These are phyloP conservation scores for Psettodes erumei DNA, from an alignment of 2,113 vertebrate genomes.

Conservation along the genomic window DNA sequence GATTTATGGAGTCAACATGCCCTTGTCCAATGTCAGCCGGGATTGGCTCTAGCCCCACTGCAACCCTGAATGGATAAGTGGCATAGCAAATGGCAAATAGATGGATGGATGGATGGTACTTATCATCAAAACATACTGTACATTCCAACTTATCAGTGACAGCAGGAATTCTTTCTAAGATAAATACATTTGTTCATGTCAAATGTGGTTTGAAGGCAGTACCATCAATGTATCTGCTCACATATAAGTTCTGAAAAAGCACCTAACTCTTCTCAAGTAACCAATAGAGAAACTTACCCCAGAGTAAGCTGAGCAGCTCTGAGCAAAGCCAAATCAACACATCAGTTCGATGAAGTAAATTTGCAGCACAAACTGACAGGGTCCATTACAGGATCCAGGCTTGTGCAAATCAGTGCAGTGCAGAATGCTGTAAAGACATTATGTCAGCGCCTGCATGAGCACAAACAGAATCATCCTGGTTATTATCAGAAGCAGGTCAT, in stretches of 20 bases:
- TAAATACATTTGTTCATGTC: slow-evolving; percentile 22
- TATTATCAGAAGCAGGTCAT: slow-evolving; percentile 8
- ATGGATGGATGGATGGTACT: too few relatives aligned
- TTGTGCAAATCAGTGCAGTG: background rate
- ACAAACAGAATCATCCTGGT: too few relatives aligned
- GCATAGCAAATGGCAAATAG: too few relatives aligned
- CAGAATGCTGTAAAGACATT: background rate
- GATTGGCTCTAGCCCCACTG: too few relatives aligned
- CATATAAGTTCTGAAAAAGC: slow-evolving; percentile 7
- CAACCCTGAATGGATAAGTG: too few relatives aligned
- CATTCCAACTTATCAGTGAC: background rate
- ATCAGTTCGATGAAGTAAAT: slow-evolving; percentile 24
- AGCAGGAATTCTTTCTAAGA: slow-evolving; percentile 9
- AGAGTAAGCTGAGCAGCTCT: background rate
- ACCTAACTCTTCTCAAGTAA: background rate
- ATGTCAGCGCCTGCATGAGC: background rate
- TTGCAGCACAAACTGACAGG: slow-evolving; percentile 14
- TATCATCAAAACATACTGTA: too few relatives aligned
- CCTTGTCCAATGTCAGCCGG: too few relatives aligned
- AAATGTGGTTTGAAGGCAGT: slow-evolving; percentile 1
- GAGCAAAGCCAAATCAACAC: slow-evolving; percentile 23
- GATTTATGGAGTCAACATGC: background rate
- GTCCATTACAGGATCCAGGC: slow-evolving; percentile 17
- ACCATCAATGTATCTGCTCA: background rate
- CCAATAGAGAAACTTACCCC: slow-evolving; percentile 4